Base-by-base conservation (phyloP, 1,140 invertebrate species). In the Nebria ingens region DNA sequence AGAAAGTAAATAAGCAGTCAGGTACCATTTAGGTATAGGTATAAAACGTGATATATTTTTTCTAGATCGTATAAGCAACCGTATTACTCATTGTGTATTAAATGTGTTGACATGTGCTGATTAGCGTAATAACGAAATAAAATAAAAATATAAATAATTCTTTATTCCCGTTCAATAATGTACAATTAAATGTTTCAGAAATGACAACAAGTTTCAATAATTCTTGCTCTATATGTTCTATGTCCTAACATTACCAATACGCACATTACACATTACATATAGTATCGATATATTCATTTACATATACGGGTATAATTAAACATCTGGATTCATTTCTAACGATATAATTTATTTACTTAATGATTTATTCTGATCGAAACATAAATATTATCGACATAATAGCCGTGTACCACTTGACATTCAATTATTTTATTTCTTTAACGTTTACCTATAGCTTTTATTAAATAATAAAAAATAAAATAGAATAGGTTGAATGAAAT, bases 231-330 rank as follows among this genome's bases (percentile, higher is more conserved):
- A 9, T 45, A 17, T 45, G 40, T 12, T 4, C 15, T 45, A 45
- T 34, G n/a, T 34, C 6, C 6, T 34, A n/a, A 45, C 6, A 45
- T 45, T 29, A 45, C 17, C 6, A 9, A n/a, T 34, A 34, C 25
- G 25, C 25, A 34, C 25, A 34, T 34, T n/a, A n/a, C 25, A 34
- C n/a, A n/a, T 34, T 9, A 34, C 25, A n/a, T n/a, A n/a, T n/a
- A n/a, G n/a, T n/a, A n/a, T n/a, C n/a, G n/a, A n/a, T n/a, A 29
- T 29, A 29, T 45, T 17, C 6, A 45, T 45, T 45, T 45, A 45
- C 40, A 45, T 45, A 45, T 45, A 45, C 40, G 40, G 40, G 40
- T 45, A 45, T 45, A 45, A 45, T 45, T 45, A 45, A 11, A 45
- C 40, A 45, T 45, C 40, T 6, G 15, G 9, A 11, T 4, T 9